Evolutionary conservation across 1,140 invertebrate species (phyloP).

Genomic region (Rhopalosiphum padi): DNA sequence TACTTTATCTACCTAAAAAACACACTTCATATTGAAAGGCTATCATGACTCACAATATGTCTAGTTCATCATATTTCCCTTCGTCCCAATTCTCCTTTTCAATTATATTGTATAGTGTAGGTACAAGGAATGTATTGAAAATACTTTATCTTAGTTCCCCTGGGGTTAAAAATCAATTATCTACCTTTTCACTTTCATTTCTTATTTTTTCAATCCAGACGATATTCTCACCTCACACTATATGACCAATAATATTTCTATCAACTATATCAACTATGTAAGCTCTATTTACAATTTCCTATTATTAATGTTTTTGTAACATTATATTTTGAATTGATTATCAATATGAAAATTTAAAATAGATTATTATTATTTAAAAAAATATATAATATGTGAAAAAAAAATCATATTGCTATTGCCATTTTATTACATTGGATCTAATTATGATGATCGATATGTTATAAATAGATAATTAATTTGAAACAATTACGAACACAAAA

Average conservation of each 20-base stretch:
- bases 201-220: neutral
- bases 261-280: neutral
- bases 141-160: neutral
- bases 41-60: constrained; percentile 19
- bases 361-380: neutral
- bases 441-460: neutral
- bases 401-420: neutral
- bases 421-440: neutral
- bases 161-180: constrained; percentile 36
- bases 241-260: neutral
- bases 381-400: neutral
- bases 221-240: neutral
- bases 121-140: constrained; percentile 19
- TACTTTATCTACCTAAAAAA: neutral
- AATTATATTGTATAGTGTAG: constrained; percentile 22
- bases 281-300: neutral
- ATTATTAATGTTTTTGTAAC: no score
- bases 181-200: constrained; percentile 20
- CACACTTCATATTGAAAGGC: neutral
- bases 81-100: neutral
- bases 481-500: neutral
- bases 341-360: neutral
- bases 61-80: constrained; percentile 23
- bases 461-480: neutral
- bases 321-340: neutral